Evolutionary conservation across 2,113 vertebrate genomes (phyloP), one percentile per base, ranked within the genome.

Genomic region (Oreochromis tanganicae): DNA sequence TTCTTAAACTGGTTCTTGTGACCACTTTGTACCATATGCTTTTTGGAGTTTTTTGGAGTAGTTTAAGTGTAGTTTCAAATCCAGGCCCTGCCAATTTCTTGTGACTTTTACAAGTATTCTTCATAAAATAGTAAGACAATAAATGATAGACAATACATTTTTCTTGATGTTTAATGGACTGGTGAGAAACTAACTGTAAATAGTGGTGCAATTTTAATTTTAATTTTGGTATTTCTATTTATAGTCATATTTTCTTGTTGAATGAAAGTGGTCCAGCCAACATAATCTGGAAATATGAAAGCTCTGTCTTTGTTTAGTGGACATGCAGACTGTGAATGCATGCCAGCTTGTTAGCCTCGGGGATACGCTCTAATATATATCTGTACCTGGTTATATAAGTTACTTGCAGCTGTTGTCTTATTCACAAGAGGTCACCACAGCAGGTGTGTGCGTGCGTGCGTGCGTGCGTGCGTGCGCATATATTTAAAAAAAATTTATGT

Each of bases 301-400:
- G 57, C 59, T 89, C 56, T 79, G 36, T 87, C 36, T 79, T 91
- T 81, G 75, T 79, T 24, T 66, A 38, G 34, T 21, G 34, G 79
- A 91, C 50, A 56, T 50, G 32, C 32, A 81, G 85, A 88, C 63
- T 29, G 73, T 19, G 38, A 88, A 90, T 57, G 82, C 61, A 85
- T 80, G 86, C 86, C 86, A 80, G 92, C 85, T 87, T 80, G 85
- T 93, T 86, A 29, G 86, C 84, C 59, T 71, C 19, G 9, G 68
- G 89, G 80, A 7, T n/a, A 50, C 55, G 54, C 83, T 82, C 17
- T 13, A 78, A 81, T 55, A 43, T 56, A 83, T 79, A 84, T 89
- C 84, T 63, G 29, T 82, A 89, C 63, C 38, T 86, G 78, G 85
- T 81, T 59, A 75, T 90, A 43, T 43, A 71, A 71, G 38, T 16